These are phyloP conservation scores for Erythrolamprus reginae DNA, from an alignment of 2,113 vertebrate species.

Conservation along the genomic window DNA sequence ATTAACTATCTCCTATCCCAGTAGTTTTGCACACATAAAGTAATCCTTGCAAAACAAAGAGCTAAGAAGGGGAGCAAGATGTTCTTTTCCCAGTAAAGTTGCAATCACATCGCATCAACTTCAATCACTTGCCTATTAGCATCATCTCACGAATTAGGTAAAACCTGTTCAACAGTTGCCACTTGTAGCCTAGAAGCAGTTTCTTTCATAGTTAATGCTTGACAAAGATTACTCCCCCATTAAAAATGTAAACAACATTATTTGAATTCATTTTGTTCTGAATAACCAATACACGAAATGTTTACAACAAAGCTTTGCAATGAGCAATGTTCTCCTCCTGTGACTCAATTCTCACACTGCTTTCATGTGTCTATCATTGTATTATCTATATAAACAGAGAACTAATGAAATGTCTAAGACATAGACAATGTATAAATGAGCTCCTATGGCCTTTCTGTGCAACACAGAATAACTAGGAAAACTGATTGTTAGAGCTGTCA, in stretches of 20 bases:
- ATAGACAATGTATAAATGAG: conserved; percentile 36
- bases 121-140: background rate
- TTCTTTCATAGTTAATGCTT: background rate
- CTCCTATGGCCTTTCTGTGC: background rate
- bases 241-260: conserved; percentile 8
- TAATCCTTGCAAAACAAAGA: background rate
- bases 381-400: conserved; percentile 31
- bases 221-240: no score
- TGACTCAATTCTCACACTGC: background rate
- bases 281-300: conserved; percentile 9
- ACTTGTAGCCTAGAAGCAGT: background rate
- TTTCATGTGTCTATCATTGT: conserved; percentile 35
- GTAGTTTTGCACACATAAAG: background rate
- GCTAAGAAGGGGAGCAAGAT: background rate
- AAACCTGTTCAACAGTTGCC: background rate
- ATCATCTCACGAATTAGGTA: background rate
- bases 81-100: background rate
- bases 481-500: conserved; percentile 41
- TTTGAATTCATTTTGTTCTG: background rate
- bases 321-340: background rate
- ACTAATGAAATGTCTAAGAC: conserved; percentile 34
- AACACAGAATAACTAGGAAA: conserved; percentile 23
- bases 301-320: background rate
- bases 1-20: background rate
- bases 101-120: background rate